Percentiles rank a stretch among this genome's conserved stretches.
These are phyloP conservation scores for Ichneumoninae sp. DNA, from an alignment of 2,888 invertebrate genomes.

Conservation along the genomic window DNA sequence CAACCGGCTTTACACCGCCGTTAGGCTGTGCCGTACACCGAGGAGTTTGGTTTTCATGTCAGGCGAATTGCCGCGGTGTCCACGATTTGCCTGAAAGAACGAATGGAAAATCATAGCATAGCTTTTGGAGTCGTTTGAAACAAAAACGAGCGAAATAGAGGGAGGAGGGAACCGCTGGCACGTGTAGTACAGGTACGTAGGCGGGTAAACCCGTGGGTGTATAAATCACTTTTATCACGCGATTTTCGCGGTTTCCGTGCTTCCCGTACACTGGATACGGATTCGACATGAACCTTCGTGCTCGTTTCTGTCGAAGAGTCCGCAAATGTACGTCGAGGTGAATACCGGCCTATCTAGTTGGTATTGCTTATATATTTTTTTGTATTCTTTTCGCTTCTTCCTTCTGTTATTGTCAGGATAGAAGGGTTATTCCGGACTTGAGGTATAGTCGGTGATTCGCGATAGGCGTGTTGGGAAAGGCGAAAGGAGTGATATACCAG, in stretches of 20 bases:
- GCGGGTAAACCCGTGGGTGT: neutral
- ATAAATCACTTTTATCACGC: conserved; percentile 72
- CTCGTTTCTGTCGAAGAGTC: conserved; percentile 45
- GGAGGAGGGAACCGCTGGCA: conserved; percentile 1
- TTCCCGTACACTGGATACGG: conserved; percentile 55
- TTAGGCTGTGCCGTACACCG: conserved; percentile 13
- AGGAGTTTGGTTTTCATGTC: conserved; percentile 42
- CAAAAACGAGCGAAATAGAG: conserved; percentile 21
- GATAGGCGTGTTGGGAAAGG: conserved; percentile 47
- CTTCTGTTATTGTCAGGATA: conserved; percentile 47
- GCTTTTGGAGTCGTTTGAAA: conserved; percentile 29
- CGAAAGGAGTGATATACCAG: conserved; percentile 43
- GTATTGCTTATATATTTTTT: conserved; percentile 31
- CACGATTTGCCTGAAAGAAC: conserved; percentile 38
- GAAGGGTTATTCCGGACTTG: conserved; percentile 55
- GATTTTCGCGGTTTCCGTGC: conserved; percentile 66
- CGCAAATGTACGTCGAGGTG: neutral
- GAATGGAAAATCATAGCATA: conserved; percentile 13
- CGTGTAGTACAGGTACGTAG: conserved; percentile 10
- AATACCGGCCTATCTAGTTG: conserved; percentile 58
- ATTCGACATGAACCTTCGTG: conserved; percentile 70
- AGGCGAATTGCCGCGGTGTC: conserved; percentile 11
- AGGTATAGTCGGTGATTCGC: conserved; percentile 57
- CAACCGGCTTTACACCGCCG: conserved; percentile 58
- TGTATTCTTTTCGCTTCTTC: conserved; percentile 15